A percentile compares a stretch with the other conserved stretches of the same genome.
These are phyloP conservation scores for Dorcus parallelipipedus DNA, from an alignment of 2,888 invertebrate genomes.

Conservation along the genomic window DNA sequence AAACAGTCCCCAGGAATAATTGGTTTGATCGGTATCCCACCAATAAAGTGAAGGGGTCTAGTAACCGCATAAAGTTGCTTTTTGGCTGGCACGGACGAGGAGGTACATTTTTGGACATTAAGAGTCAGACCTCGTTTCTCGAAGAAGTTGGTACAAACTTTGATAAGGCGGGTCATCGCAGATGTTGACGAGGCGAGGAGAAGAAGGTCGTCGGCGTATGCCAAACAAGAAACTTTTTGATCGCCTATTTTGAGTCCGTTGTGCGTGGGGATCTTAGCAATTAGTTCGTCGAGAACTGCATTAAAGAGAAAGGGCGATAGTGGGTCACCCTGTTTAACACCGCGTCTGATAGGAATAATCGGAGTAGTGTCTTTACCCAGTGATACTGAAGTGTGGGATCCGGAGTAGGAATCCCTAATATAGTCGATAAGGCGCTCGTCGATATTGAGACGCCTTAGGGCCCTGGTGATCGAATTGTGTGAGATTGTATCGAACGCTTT, in stretches of 20 bases:
- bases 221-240: constrained; percentile 9
- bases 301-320: constrained; percentile 17
- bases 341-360: background rate
- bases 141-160: background rate
- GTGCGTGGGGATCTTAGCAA: constrained; percentile 5
- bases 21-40: too few relatives aligned
- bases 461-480: background rate
- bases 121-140: constrained; percentile 1
- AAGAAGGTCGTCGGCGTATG: too few relatives aligned
- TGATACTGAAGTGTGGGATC: background rate
- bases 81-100: too few relatives aligned
- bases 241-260: background rate
- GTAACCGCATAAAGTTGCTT: too few relatives aligned
- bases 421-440: background rate
- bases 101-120: background rate
- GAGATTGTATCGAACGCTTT: constrained; percentile 23
- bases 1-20: too few relatives aligned
- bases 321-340: constrained; percentile 22
- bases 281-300: too few relatives aligned
- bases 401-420: background rate
- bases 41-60: too few relatives aligned
- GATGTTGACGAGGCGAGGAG: constrained; percentile 5
- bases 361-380: background rate
- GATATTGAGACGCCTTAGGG: background rate
- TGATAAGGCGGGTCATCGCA: background rate